Evolutionary conservation across 2,888 invertebrate species (phyloP), one percentile per base, ranked within the genome.

Genomic region (Pachycephus smyrnensis): DNA sequence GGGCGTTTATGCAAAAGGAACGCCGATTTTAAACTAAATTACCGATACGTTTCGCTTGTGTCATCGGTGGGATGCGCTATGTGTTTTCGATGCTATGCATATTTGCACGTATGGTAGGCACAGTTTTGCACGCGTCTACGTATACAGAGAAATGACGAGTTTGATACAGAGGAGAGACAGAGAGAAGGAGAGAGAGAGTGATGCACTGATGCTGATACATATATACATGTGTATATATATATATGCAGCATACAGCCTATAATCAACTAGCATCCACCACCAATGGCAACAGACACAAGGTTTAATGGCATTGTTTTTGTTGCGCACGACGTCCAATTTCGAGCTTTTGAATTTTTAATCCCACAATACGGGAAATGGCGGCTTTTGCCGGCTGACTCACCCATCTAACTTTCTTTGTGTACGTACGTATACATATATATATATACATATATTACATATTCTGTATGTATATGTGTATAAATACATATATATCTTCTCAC

Each of bases 1-100:
- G 33, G 68, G 32, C 78, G 79, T 81, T 80, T 82, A 79, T 80
- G 80, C 80, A 81, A 80, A 79, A 79, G 78, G 80, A 79, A 78
- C 75, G 75, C 81, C 78, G 80, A 82, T 82, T 84, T 81, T 79
- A 79, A 84, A 84, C 81, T 83, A 78, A 84, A 85, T 86, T 83
- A 85, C 81, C 82, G 82, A 84, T 82, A 81, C 80, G 77, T 77
- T 73, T 77, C 76, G 73, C 75, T 76, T 76, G 77, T 71, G 75
- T 12, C 73, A 15, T 15, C 40, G 15, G 15, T 40, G 6, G 15
- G 4, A 40, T 40, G 40, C 40, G 40, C 6, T 15, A 40, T 40
- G 40, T 15, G 40, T 1, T 15, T 40, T 40, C 40, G 40, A 40
- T 15, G 15, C 15, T 40, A 4, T 40, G 68, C 68, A 15, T 15